Evolutionary conservation across 2,113 vertebrate genomes (phyloP), one percentile per base, ranked within the genome.

Genomic region (Blennius ocellaris): DNA sequence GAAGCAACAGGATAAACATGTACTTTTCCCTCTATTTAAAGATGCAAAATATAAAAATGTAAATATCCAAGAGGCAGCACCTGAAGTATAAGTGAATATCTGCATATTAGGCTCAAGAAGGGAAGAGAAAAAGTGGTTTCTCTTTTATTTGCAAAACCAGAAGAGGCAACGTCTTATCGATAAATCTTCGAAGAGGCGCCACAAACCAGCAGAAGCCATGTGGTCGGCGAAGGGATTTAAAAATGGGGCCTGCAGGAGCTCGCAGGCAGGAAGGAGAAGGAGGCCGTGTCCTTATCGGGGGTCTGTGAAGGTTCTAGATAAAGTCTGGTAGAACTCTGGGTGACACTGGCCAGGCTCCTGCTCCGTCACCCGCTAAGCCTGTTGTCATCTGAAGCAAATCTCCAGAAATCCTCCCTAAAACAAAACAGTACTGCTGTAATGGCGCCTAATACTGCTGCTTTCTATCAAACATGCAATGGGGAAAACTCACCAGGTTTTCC

Each of bases 261-360:
- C 40, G 40, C 64, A 67, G 75, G 74, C 85, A 86, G 76, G 48
- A 69, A 67, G 63, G 65, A 69, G 80, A 88, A 69, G 76, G 14
- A 49, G 58, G 63, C 74, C 71, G 75, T 65, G 67, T 87, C 80
- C 81, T 90, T 84, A 87, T 89, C 83, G 44, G 70, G 66, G 81
- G 84, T 86, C 73, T 70, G 79, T 61, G 74, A 67, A 69, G 78
- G 82, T 69, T 74, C 83, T 71, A 88, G 89, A 85, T 76, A 87
- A 85, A 76, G 82, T 87, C 80, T 81, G 4, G 40, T 66, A 78
- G 76, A 81, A 79, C 80, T 88, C 76, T 47, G 54, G 59, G 80
- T 90, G 90, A 93, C 86, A 88, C 68, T 89, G 86, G 72, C 68
- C 89, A 93, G 91, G 69, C 61, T 86, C 83, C 69, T 56, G 67